These are phyloP conservation scores for Acestrorhynchus altus DNA, from an alignment of 2,797 vertebrate genomes.

Conservation along the genomic window DNA sequence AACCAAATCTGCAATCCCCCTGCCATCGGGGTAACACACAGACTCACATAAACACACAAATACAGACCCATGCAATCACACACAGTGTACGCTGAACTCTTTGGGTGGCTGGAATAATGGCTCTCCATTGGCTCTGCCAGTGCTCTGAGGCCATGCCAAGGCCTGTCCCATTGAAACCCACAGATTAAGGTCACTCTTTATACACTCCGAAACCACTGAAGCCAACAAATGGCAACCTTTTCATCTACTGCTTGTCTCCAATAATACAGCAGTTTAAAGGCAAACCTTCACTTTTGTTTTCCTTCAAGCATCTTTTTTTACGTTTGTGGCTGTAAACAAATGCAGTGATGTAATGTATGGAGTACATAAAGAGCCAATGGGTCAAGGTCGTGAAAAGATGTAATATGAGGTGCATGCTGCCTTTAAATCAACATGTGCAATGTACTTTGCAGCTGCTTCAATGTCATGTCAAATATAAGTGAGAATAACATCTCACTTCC, in stretches of 20 bases:
- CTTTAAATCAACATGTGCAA: too few species aligned
- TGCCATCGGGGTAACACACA: slow-evolving; percentile 39
- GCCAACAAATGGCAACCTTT: neutral
- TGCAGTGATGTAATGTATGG: neutral
- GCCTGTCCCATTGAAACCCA: slow-evolving; percentile 24
- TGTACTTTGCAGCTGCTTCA: too few species aligned
- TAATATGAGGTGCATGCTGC: too few species aligned
- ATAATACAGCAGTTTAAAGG: slow-evolving; percentile 6
- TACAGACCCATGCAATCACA: neutral
- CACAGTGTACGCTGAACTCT: neutral
- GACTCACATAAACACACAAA: neutral
- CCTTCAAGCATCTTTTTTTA: neutral
- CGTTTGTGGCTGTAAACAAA: too few species aligned
- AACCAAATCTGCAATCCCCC: slow-evolving; percentile 47
- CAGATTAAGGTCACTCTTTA: slow-evolving; percentile 51
- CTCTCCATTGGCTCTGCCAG: slow-evolving; percentile 27
- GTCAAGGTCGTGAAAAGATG: neutral
- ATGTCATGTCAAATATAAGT: too few species aligned
- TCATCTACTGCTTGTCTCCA: slow-evolving; percentile 7
- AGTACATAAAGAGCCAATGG: neutral
- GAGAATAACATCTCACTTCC: too few species aligned
- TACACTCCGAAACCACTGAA: slow-evolving; percentile 36
- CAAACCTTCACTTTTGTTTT: neutral
- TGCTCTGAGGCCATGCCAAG: slow-evolving; percentile 51
- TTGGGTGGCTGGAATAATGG: neutral